Base-by-base conservation (phyloP, 2,797 vertebrate genomes). In the Eidolon dupreanum region DNA sequence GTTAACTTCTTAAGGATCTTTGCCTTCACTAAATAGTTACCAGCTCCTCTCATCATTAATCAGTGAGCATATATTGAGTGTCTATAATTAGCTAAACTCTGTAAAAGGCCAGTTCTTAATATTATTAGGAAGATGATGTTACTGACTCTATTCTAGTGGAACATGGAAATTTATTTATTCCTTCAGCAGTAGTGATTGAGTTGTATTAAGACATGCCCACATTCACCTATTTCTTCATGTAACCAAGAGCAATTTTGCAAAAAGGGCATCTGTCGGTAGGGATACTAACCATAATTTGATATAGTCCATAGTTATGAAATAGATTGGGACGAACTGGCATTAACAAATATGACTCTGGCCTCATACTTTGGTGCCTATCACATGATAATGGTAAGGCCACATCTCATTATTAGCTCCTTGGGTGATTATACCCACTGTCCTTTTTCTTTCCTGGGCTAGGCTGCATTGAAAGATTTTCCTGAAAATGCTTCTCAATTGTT, bases 291-390 rank as follows among this genome's bases (percentile, higher is more conserved):
- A 78, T 78, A 90, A 82, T 68, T 79, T 87, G 68, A 89, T 75
- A 55, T 63, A 66, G 11, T 57, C 5, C 20, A 66, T 83, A 73
- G n/a, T 51, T 70, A 43, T 90, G 49, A 78, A 94, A 38, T 90
- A 93, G 33, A 75, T 55, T 68, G 24, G 43, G 36, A 22, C 12
- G 65, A 86, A 92, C 43, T 92, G 55, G 9, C 33, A 70, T 70
- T 78, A 95, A 75, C 6, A 73, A 36, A 87, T 89, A 73, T 51
- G 43, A 63, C 12, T 19, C 8, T 82, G 66, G 36, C 33, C 63
- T 97, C 93, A 43, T 92, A 93, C 65, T 82, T 89, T 36, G 43
- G 65, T 92, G 57, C 33, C 96, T 93, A 66, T 87, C 57, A 43
- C 57, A 82, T 63, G 43, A 66, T 31, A 86, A 83, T 83, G 49